Evolutionary conservation across 2,888 invertebrate genomes (phyloP).

Genomic region (Epiblema foenella): DNA sequence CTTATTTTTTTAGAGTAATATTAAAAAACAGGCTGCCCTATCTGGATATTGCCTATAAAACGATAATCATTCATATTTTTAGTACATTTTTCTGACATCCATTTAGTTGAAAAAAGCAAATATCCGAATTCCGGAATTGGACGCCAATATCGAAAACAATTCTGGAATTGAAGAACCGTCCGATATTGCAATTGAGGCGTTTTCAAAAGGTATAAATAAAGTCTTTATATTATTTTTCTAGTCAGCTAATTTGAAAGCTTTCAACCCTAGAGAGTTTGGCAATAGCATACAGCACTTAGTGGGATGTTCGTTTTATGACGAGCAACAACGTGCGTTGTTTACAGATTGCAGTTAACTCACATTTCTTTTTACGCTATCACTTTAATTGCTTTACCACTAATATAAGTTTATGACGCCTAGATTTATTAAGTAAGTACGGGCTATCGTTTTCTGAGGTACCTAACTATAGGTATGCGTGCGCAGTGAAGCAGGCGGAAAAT

Average conservation of each 20-base stretch:
- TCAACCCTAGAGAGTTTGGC: slow-evolving; percentile 25
- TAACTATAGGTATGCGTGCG: too few species aligned
- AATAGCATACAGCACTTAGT: slow-evolving; percentile 35
- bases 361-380: slow-evolving; percentile 9
- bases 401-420: slow-evolving; percentile 3
- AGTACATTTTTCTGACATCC: too few species aligned
- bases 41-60: too few species aligned
- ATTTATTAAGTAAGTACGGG: background rate
- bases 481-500: too few species aligned
- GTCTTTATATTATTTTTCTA: background rate
- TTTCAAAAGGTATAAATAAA: background rate
- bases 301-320: slow-evolving; percentile 39
- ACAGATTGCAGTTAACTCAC: slow-evolving; percentile 23
- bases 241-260: background rate
- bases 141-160: too few species aligned
- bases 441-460: too few species aligned
- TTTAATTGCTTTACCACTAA: slow-evolving; percentile 14
- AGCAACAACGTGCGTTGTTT: slow-evolving; percentile 30
- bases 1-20: too few species aligned
- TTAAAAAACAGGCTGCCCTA: too few species aligned
- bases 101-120: too few species aligned
- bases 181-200: background rate
- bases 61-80: too few species aligned
- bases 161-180: too few species aligned
- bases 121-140: too few species aligned